Evolutionary conservation across 2,888 invertebrate species (phyloP).

Genomic region (Mythimna ferrago): DNA sequence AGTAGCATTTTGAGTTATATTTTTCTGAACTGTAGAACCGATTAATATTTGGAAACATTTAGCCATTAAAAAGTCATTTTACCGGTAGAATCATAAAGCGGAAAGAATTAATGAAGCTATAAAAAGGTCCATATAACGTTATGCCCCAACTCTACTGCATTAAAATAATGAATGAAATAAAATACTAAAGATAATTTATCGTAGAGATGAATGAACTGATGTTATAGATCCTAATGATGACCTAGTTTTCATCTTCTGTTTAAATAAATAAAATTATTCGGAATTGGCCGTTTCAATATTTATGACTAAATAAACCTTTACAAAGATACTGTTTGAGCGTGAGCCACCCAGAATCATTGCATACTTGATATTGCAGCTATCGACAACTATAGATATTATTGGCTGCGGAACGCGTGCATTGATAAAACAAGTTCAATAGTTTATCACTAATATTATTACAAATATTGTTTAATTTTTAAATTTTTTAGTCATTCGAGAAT

Average conservation of each 20-base stretch:
- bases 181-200: slow-evolving; percentile 51
- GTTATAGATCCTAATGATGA: slow-evolving; percentile 21
- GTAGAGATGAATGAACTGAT: slow-evolving; percentile 29
- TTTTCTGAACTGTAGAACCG: neutral
- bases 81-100: slow-evolving; percentile 54
- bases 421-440: slow-evolving; percentile 79
- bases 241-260: slow-evolving; percentile 9
- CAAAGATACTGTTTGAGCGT: slow-evolving; percentile 34
- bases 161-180: slow-evolving; percentile 47
- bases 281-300: slow-evolving; percentile 26
- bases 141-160: slow-evolving; percentile 46
- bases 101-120: slow-evolving; percentile 61
- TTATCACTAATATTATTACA: slow-evolving; percentile 68
- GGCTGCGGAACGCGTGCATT: slow-evolving; percentile 67
- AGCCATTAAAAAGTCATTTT: slow-evolving; percentile 47
- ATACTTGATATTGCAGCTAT: slow-evolving; percentile 55
- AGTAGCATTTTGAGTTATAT: slow-evolving; percentile 2
- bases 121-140: slow-evolving; percentile 58
- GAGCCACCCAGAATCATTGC: slow-evolving; percentile 59
- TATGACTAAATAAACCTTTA: slow-evolving; percentile 29
- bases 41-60: slow-evolving; percentile 46
- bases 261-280: slow-evolving; percentile 15
- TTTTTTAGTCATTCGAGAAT: slow-evolving; percentile 50
- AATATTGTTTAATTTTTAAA: slow-evolving; percentile 53
- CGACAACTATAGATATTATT: slow-evolving; percentile 54